Percentiles rank a stretch among this genome's conserved stretches.
phyloP scores from a whole-genome alignment of 2,888 invertebrate genomes.

The Campopleginae sp. region DNA sequence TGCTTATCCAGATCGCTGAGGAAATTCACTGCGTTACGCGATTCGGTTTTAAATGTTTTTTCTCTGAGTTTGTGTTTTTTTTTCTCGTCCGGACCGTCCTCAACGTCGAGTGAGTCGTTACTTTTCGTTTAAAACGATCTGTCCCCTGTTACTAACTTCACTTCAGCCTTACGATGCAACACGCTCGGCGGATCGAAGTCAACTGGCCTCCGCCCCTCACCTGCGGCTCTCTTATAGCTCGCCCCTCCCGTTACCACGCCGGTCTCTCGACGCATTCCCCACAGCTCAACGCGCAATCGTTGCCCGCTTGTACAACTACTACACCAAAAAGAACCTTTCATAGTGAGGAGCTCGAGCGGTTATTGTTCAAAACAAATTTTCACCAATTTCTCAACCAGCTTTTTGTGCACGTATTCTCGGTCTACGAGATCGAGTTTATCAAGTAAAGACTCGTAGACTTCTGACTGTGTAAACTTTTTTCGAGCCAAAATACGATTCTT shows the following conservation, averaged over 20 bases:
- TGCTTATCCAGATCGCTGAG: background rate
- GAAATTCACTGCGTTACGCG: background rate
- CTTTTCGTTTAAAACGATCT: conserved; percentile 28
- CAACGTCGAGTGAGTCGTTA: background rate
- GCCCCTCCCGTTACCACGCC: conserved; percentile 70
- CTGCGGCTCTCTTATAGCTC: conserved; percentile 78
- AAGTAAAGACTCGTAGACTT: background rate
- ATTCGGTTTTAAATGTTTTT: background rate
- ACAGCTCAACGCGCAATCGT: conserved; percentile 78
- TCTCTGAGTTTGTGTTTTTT: background rate
- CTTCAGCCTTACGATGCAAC: conserved; percentile 34
- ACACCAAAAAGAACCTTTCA: conserved; percentile 57
- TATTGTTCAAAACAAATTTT: conserved; percentile 34
- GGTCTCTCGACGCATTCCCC: conserved; percentile 66
- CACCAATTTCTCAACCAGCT: background rate
- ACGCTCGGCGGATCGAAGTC: conserved; percentile 75
- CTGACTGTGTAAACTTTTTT: background rate
- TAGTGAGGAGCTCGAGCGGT: conserved; percentile 62
- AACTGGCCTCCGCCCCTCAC: conserved; percentile 83
- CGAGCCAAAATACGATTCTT: background rate
- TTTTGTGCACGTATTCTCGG: background rate
- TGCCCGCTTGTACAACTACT: conserved; percentile 66
- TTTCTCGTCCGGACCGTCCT: background rate
- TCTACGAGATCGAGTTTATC: background rate
- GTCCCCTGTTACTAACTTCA: background rate